Evolutionary conservation across 92 coral and sea anemone species (phyloP), one percentile per base, ranked within the genome.

Genomic region (Phenganax marumi): DNA sequence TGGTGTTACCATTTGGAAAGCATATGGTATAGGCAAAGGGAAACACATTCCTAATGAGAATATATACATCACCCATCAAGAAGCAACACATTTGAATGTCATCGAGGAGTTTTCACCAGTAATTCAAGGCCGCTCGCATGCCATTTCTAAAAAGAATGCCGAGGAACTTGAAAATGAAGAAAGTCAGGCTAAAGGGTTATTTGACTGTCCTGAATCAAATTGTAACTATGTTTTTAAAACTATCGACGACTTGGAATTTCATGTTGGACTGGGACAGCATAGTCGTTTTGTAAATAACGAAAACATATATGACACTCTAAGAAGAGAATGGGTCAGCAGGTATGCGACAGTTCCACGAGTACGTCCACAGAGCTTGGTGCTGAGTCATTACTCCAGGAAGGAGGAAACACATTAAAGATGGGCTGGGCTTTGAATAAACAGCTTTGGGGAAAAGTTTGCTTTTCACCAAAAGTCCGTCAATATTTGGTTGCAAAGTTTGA

Each of bases 201-300:
- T 90, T 82, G 63, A 80, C 6, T 90, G 93, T 74, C 80, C 87
- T 9, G 87, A 81, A 57, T 84, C 85, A 10, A 65, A 69, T 9
- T 85, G 87, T 84, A 75, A 22, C 12, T 53, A 85, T 73, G 62
- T 83, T 16, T 90, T 87, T 58, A 69, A 51, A 9, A 57, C 71
- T 46, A 73, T 90, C 75, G 69, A 60, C 10, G 89, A 90, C 52
- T 73, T 87, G 0, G 89, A 87, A 70, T 70, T 81, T 19, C 91
- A 88, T 81, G 14, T 88, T 6, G 89, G 70, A 50, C 73, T 81
- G 55, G 89, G 91, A n/a, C 75, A 88, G 49, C 89, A 88, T 54
- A 48, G 50, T 7, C 50, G 47, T 12, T 49, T 74, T 22, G 56
- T 22, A 43, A 22, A 70, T 18, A 62, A 46, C 8, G 82, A 81